A percentile compares a stretch with the other conserved stretches of the same genome.
phyloP scores from a whole-genome alignment of 2,113 vertebrate genomes.

The Scophthalmus maximus region DNA sequence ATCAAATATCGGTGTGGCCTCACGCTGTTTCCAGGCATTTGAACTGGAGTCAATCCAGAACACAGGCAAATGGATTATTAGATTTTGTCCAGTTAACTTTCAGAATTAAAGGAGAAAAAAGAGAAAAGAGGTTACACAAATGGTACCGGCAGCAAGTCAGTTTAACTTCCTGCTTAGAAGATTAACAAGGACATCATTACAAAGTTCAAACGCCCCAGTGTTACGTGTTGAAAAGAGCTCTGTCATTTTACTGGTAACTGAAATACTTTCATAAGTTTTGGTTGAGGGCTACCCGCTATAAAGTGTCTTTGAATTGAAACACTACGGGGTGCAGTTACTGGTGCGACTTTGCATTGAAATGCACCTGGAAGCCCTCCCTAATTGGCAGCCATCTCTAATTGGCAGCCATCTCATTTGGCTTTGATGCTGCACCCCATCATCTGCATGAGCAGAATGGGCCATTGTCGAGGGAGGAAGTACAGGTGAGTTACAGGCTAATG shows the following conservation, averaged over 20 bases:
- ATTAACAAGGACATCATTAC: slow-evolving; percentile 64
- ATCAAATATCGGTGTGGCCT: slow-evolving; percentile 51
- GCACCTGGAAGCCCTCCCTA: slow-evolving; percentile 71
- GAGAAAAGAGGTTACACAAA: slow-evolving; percentile 41
- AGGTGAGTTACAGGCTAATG: slow-evolving; percentile 78
- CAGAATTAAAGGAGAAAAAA: slow-evolving; percentile 24
- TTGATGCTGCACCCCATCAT: slow-evolving; percentile 71
- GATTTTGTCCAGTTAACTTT: slow-evolving; percentile 50
- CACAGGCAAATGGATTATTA: slow-evolving; percentile 51
- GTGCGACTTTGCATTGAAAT: slow-evolving; percentile 72
- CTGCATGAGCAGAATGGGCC: slow-evolving; percentile 60
- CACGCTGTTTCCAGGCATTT: slow-evolving; percentile 53
- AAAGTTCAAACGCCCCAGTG: slow-evolving; percentile 27
- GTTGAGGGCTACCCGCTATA: slow-evolving; percentile 51
- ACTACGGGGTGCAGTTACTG: slow-evolving; percentile 70
- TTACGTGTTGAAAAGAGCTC: slow-evolving; percentile 23
- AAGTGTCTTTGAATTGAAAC: slow-evolving; percentile 64
- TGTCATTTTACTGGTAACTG: slow-evolving; percentile 51
- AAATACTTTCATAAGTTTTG: slow-evolving; percentile 69
- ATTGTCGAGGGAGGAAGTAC: slow-evolving; percentile 70
- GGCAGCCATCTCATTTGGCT: slow-evolving; percentile 80
- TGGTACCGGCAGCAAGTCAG: slow-evolving; percentile 26
- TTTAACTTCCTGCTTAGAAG: slow-evolving; percentile 49
- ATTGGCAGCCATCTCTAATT: slow-evolving; percentile 76
- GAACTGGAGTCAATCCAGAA: slow-evolving; percentile 54